Percentiles rank a stretch among this genome's conserved stretches.
Conservation (phyloP, 2,888 invertebrate species). For the Amphipyra berbera region DNA sequence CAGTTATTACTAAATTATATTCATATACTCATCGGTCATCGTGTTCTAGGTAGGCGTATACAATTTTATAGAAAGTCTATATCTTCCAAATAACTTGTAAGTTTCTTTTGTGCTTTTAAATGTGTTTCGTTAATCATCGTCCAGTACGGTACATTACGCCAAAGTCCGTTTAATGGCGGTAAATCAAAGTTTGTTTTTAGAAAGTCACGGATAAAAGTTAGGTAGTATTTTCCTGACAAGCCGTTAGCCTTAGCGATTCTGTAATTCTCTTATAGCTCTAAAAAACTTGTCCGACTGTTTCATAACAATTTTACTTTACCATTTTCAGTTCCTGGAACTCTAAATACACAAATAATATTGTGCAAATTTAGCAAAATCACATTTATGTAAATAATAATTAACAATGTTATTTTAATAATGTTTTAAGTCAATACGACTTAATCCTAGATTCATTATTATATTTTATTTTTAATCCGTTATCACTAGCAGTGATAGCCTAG, state of each 20-base stretch:
- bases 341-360: conserved; percentile 13
- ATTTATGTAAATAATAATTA: too few relatives aligned
- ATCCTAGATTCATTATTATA: too few relatives aligned
- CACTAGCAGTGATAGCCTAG: too few relatives aligned
- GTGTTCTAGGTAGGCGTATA: too few relatives aligned
- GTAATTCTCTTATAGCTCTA: conserved; percentile 2
- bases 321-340: conserved; percentile 6
- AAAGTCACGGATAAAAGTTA: conserved; percentile 20
- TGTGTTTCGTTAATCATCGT: conserved; percentile 17
- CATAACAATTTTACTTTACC: conserved; percentile 15
- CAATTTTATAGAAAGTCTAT: too few relatives aligned
- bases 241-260: too few relatives aligned
- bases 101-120: too few relatives aligned
- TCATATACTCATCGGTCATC: too few relatives aligned
- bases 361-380: not conserved
- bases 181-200: conserved; percentile 39
- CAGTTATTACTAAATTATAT: too few relatives aligned
- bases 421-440: too few relatives aligned
- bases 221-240: not conserved
- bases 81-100: too few relatives aligned
- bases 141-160: conserved; percentile 43
- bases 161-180: conserved; percentile 26
- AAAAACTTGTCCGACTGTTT: conserved; percentile 20
- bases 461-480: too few relatives aligned
- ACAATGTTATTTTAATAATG: not conserved